Base-by-base conservation (phyloP, 2,113 vertebrate genomes). In the Plectropomus leopardus region DNA sequence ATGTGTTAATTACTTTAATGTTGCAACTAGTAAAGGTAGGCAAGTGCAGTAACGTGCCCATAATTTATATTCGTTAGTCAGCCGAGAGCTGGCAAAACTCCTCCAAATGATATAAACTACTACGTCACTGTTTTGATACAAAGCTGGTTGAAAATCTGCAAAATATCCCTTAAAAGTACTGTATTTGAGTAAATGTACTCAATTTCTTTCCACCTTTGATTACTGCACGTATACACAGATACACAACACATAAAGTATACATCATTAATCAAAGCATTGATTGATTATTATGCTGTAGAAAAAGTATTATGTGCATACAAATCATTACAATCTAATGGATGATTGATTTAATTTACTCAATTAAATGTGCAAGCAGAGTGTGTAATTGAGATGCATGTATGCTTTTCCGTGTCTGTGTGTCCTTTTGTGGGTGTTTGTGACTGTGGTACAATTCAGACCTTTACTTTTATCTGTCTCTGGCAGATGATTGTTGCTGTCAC, bases 381-480 rank as follows among this genome's bases (percentile, higher is more conserved):
- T 78, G 23, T 77, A 84, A 86, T 86, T 87, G 72, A 77, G 50
- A 75, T 57, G 23, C 16, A 8, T 48, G 36, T 78, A 34, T 72
- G 68, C 15, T 9, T 75, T 14, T 64, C 10, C 17, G 14, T 76
- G 64, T 48, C 3, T 51, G 45, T 66, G 44, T 45, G 60, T 64
- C 7, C 42, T 36, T 58, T 59, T 42, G 47, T 64, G 79, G n/a
- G n/a, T n/a, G n/a, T n/a, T n/a, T 40, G 24, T 58, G 80, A 13
- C 26, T 61, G 64, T 64, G 28, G 26, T 24, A 58, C 17, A 47
- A 10, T 80, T 58, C 44, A 50, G 91, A 96, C 96, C 96, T 95
- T 94, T 96, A 40, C 16, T n/a, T 54, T 73, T 95, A 32, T 90
- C 94, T 50, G 16, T 26, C 80, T 67, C 45, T 4, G 75, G 82